These are phyloP conservation scores for Condylura cristata DNA, from an alignment of 2,113 vertebrate genomes.

Conservation along the genomic window DNA sequence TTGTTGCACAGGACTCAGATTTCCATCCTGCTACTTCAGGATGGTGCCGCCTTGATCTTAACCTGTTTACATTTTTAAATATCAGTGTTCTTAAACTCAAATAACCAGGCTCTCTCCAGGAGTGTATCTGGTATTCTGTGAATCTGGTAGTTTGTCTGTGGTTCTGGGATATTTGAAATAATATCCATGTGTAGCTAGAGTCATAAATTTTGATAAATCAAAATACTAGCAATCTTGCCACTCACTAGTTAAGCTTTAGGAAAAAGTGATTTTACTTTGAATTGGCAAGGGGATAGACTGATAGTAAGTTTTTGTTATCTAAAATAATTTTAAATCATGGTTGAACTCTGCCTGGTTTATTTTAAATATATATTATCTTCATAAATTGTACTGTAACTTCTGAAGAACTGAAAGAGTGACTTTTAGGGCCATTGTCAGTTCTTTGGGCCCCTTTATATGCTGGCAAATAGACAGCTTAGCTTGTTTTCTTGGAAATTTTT, in stretches of 20 bases:
- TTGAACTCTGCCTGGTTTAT: neutral
- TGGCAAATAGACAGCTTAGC: neutral
- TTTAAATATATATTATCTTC: neutral
- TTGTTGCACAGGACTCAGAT: neutral
- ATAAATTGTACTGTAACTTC: neutral
- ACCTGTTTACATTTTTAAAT: neutral
- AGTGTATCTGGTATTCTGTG: neutral
- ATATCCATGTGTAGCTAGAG: neutral
- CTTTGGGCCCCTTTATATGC: neutral
- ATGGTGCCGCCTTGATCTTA: neutral
- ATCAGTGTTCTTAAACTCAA: neutral
- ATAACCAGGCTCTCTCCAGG: neutral
- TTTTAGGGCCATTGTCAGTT: neutral
- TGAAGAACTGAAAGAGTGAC: neutral
- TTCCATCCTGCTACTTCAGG: neutral
- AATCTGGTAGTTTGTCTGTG: neutral
- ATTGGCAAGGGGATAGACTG: neutral
- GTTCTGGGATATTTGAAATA: neutral
- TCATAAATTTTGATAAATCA: neutral
- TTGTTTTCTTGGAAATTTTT: conserved; percentile 5
- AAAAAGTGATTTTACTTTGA: neutral
- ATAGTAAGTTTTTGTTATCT: neutral
- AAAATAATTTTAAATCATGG: neutral
- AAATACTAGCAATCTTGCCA: neutral
- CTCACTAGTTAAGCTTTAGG: neutral